A percentile compares a stretch with the other conserved stretches of the same genome.
These are phyloP conservation scores for Neodiprion lecontei DNA, from an alignment of 1,140 invertebrate genomes.

Conservation along the genomic window DNA sequence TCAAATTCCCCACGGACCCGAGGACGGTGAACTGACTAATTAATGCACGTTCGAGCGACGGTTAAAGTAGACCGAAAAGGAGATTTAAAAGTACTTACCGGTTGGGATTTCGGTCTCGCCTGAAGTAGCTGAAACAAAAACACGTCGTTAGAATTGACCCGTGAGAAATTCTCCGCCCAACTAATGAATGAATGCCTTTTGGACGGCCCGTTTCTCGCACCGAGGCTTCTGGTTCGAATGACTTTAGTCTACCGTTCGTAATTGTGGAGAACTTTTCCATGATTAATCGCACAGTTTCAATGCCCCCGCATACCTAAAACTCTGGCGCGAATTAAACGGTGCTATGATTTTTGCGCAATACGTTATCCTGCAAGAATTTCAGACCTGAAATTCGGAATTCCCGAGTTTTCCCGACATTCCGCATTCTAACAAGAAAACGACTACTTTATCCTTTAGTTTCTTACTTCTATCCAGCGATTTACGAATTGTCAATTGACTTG, in stretches of 20 bases:
- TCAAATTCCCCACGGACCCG: not conserved
- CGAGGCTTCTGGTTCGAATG: not conserved
- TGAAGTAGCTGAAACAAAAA: conserved; percentile 5
- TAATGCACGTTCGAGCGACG: not conserved
- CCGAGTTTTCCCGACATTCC: too few relatives aligned
- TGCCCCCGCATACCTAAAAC: not conserved
- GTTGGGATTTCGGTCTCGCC: conserved; percentile 1
- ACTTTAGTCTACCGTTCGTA: not conserved
- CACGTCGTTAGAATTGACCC: conserved; percentile 2
- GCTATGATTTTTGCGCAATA: too few relatives aligned
- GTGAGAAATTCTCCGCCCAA: not conserved
- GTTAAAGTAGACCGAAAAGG: not conserved
- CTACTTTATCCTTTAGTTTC: too few relatives aligned
- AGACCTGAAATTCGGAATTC: too few relatives aligned
- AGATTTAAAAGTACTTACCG: conserved; percentile 2
- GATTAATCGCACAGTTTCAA: conserved; percentile 3
- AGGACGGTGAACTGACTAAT: not conserved
- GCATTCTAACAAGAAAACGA: too few relatives aligned
- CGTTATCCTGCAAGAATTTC: too few relatives aligned
- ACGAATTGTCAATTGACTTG: too few relatives aligned
- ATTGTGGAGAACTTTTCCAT: not conserved
- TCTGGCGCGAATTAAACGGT: not conserved
- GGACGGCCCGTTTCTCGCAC: not conserved
- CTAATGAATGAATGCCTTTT: not conserved
- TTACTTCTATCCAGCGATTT: too few relatives aligned